phyloP scores from a whole-genome alignment of 2,113 vertebrate genomes.

The Ibidorhyncha struthersii region DNA sequence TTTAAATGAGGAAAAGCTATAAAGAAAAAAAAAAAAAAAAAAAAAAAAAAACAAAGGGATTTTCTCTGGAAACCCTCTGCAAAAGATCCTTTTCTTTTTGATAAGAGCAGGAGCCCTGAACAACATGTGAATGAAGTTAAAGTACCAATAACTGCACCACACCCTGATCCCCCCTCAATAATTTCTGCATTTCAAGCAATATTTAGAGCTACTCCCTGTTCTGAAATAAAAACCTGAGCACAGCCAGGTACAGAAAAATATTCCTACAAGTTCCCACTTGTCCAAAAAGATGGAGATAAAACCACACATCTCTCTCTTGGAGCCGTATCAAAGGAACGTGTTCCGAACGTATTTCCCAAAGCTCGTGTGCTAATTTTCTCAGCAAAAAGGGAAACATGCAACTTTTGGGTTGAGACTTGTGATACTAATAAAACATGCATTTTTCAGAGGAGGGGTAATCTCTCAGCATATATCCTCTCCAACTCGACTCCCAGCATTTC shows the following conservation, averaged over 20 bases:
- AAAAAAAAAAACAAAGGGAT: background rate
- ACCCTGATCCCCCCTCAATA: background rate
- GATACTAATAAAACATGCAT: background rate
- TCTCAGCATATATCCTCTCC: background rate
- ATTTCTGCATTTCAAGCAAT: background rate
- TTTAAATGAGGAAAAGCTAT: background rate
- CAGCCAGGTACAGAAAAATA: background rate
- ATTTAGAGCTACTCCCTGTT: background rate
- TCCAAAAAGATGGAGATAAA: background rate
- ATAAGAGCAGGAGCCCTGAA: background rate
- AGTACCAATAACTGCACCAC: background rate
- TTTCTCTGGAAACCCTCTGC: background rate
- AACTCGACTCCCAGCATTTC: background rate
- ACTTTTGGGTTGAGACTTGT: background rate
- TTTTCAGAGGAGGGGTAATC: background rate
- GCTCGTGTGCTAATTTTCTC: background rate
- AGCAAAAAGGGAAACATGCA: background rate
- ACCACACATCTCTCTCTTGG: background rate
- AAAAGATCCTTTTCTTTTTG: background rate
- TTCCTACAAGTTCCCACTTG: background rate
- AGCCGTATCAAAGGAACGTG: background rate
- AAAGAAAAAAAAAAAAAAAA: background rate
- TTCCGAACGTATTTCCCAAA: background rate
- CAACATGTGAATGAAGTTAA: fast-evolving
- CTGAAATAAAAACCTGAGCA: background rate